A percentile compares a stretch with the other conserved stretches of the same genome.
Evolutionary conservation across 2,113 vertebrate genomes (phyloP).

Genomic region (Morone chrysops): DNA sequence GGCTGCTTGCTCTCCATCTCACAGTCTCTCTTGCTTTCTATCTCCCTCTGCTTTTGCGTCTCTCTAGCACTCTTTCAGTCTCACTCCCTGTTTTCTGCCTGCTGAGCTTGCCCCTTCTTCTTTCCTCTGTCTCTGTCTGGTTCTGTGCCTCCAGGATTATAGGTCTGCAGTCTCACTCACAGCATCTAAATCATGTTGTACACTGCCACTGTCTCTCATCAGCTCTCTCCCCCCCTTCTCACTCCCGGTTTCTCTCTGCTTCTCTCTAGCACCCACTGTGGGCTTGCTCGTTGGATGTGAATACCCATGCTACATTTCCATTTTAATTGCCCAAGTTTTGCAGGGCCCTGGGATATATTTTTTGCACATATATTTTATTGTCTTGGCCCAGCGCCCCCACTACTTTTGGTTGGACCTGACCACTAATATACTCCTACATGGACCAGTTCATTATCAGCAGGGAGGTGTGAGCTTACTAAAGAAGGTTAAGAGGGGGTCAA

Average conservation of each 20-base stretch:
- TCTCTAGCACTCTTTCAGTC: conserved; percentile 53
- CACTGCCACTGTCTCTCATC: conserved; percentile 71
- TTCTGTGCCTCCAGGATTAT: conserved; percentile 71
- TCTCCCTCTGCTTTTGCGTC: conserved; percentile 51
- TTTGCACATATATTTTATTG: conserved; percentile 76
- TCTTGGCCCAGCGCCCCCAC: conserved; percentile 55
- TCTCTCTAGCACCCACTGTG: conserved; percentile 62
- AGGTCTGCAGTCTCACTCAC: conserved; percentile 73
- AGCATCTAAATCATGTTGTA: conserved; percentile 78
- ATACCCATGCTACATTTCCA: conserved; percentile 72
- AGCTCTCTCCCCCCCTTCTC: conserved; percentile 24
- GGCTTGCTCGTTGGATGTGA: conserved; percentile 60
- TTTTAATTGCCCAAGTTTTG: conserved; percentile 76
- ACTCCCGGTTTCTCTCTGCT: conserved; percentile 17
- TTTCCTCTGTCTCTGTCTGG: conserved; percentile 56
- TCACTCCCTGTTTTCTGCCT: conserved; percentile 54
- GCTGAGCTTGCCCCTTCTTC: conserved; percentile 56
- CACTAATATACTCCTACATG: conserved; percentile 73
- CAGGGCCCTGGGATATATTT: conserved; percentile 66
- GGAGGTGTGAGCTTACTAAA: conserved; percentile 70
- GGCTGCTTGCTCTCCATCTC: conserved; percentile 64
- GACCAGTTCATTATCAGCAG: conserved; percentile 76
- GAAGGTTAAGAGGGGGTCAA: conserved; percentile 72
- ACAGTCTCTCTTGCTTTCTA: conserved; percentile 43
- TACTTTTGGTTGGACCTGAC: conserved; percentile 57